Conservation (phyloP, 1,140 invertebrate species). For the Drosophila lacteicornis region DNA sequence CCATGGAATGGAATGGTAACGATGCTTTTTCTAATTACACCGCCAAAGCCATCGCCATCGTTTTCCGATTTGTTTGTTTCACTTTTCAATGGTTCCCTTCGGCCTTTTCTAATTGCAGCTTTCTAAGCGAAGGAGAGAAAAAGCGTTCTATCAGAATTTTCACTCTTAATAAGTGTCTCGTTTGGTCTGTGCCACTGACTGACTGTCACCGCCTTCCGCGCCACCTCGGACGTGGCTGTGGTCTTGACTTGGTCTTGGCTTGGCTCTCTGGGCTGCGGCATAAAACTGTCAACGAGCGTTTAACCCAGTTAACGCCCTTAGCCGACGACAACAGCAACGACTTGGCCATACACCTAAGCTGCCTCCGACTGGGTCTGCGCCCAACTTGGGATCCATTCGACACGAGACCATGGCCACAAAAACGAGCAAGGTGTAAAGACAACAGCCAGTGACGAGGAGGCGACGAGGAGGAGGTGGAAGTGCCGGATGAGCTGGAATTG, state of each 20-base stretch:
- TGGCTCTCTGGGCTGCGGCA: conserved; percentile 47
- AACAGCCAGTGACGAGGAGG: conserved; percentile 36
- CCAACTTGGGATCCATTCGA: conserved; percentile 59
- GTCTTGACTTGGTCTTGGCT: conserved; percentile 15
- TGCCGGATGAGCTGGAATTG: conserved; percentile 15
- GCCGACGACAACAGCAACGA: conserved; percentile 41
- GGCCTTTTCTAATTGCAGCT: conserved; percentile 68
- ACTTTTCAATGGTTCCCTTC: conserved; percentile 51
- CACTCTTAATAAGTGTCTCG: conserved; percentile 81
- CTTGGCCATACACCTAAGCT: conserved; percentile 18
- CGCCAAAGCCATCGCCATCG: conserved; percentile 27
- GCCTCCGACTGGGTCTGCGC: conserved; percentile 18
- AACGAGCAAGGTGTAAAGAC: conserved; percentile 73
- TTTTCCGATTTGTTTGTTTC: conserved; percentile 69
- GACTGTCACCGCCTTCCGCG: conserved; percentile 39
- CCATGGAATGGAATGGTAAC: conserved; percentile 41
- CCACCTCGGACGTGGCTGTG: conserved; percentile 47
- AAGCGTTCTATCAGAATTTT: conserved; percentile 75
- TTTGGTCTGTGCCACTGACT: conserved; percentile 78
- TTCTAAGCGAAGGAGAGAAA: conserved; percentile 64
- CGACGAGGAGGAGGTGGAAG: not conserved
- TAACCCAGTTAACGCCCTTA: conserved; percentile 81
- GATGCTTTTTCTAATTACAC: conserved; percentile 53
- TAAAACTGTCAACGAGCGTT: conserved; percentile 80
- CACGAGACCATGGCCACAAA: conserved; percentile 49